phyloP scores from a whole-genome alignment of 2,113 vertebrate species.

The Arenaria interpres region DNA sequence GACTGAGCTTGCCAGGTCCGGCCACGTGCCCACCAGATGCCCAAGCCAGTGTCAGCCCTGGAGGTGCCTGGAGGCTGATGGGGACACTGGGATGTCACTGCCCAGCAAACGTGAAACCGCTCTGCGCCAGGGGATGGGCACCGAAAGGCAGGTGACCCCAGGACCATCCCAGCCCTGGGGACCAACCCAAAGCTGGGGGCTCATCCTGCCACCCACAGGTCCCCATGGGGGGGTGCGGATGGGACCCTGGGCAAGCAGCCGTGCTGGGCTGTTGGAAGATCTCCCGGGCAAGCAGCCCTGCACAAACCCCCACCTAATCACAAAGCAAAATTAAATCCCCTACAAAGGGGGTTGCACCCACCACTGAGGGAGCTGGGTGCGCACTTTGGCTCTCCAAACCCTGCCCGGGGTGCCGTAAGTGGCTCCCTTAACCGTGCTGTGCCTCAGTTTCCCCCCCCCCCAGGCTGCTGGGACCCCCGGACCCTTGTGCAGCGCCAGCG shows the following conservation, averaged over 20 bases:
- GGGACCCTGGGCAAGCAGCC: neutral
- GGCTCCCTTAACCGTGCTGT: neutral
- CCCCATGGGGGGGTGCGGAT: rapidly evolving
- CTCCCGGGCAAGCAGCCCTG: neutral
- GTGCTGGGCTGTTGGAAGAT: neutral
- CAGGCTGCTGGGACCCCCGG: neutral
- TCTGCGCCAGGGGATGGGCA: rapidly evolving
- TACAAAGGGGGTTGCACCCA: rapidly evolving
- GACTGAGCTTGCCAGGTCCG: neutral
- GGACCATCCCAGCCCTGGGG: neutral
- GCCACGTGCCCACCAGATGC: neutral
- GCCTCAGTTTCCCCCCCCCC: neutral
- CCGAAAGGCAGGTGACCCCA: neutral
- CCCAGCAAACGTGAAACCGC: neutral
- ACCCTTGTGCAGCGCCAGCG: neutral
- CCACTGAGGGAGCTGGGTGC: neutral
- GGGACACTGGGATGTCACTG: neutral
- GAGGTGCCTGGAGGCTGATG: neutral
- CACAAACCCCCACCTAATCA: neutral
- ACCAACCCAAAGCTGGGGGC: neutral
- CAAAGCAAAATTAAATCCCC: too few species aligned
- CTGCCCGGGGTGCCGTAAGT: rapidly evolving
- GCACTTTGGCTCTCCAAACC: neutral
- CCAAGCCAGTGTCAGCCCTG: too few species aligned
- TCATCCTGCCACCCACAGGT: neutral